Evolutionary conservation across 2,888 invertebrate species (phyloP), one percentile per base, ranked within the genome.

Genomic region (Drosophila percnosoma): DNA sequence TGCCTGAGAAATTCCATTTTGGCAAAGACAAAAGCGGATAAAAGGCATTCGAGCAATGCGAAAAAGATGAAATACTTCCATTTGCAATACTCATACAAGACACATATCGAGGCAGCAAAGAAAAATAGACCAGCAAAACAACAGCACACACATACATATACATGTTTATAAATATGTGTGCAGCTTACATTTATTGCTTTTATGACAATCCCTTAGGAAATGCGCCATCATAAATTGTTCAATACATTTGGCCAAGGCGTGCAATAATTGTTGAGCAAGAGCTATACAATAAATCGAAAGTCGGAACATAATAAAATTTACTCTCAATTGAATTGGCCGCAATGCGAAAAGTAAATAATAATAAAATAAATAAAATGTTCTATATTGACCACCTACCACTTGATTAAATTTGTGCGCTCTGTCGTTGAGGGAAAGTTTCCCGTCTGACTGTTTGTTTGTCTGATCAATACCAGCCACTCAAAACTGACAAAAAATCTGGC

Each of bases 391-490:
- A 61, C 21, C 58, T 15, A 65, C 78, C 78, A 89, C 78, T 84
- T 85, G 85, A 86, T 89, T 87, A 76, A 78, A 86, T 86, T 89
- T 87, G 74, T 80, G 67, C 52, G 64, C 54, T 59, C 42, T 52
- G 18, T 24, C 34, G 33, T 49, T 73, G 65, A 66, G 18, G 48
- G 21, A 57, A 34, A 15, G 13, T 34, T 51, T 36, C 18, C 53
- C 40, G 10, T 36, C 5, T n/a, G 53, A 15, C 33, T 53, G 5
- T 31, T 48, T 31, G 52, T 42, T 18, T 60, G 11, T 24, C 15
- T 59, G 49, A 40, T 74, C 49, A 40, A 29, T 58, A 61, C 60
- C 42, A 66, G 38, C 68, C 64, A 59, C 77, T 78, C 33, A 42
- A 58, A 68, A 48, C 51, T 79, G 79, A 60, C 80, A 79, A 68